These are phyloP conservation scores for Hartigia nigra DNA, from an alignment of 2,888 invertebrate genomes.

Conservation along the genomic window DNA sequence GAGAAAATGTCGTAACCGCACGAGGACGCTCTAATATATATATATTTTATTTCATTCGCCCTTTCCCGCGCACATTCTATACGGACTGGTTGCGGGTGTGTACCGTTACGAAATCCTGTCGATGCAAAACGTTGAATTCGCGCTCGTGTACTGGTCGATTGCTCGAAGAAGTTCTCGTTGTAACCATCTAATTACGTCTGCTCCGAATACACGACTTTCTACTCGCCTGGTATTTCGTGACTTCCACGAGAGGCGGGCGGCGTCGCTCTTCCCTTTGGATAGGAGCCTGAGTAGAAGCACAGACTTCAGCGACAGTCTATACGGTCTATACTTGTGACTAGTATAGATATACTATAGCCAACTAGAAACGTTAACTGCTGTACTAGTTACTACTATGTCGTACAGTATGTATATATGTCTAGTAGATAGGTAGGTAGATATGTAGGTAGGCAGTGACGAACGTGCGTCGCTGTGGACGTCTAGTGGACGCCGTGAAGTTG, in stretches of 20 bases:
- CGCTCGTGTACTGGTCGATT: background rate
- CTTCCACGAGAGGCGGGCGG: background rate
- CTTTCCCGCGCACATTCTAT: background rate
- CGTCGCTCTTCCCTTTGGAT: constrained; percentile 1
- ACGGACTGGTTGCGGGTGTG: background rate
- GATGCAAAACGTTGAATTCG: constrained; percentile 5
- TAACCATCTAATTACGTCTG: constrained; percentile 39
- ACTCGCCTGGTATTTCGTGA: constrained; percentile 36
- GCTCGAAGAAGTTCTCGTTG: constrained; percentile 5
- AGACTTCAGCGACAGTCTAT: background rate
- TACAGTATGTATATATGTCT: background rate
- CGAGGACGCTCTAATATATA: background rate
- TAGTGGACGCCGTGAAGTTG: background rate
- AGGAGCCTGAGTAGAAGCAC: background rate
- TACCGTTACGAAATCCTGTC: background rate
- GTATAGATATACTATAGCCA: background rate
- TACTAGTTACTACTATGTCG: background rate
- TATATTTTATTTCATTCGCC: background rate
- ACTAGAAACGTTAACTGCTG: background rate
- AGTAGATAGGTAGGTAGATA: background rate
- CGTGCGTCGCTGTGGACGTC: background rate
- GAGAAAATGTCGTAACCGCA: background rate
- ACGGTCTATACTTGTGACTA: background rate
- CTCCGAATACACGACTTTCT: constrained; percentile 42
- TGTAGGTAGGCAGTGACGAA: background rate